A percentile compares a stretch with the other conserved stretches of the same genome.
These are phyloP conservation scores for Osmoderma eremita DNA, from an alignment of 2,888 invertebrate species.

Conservation along the genomic window DNA sequence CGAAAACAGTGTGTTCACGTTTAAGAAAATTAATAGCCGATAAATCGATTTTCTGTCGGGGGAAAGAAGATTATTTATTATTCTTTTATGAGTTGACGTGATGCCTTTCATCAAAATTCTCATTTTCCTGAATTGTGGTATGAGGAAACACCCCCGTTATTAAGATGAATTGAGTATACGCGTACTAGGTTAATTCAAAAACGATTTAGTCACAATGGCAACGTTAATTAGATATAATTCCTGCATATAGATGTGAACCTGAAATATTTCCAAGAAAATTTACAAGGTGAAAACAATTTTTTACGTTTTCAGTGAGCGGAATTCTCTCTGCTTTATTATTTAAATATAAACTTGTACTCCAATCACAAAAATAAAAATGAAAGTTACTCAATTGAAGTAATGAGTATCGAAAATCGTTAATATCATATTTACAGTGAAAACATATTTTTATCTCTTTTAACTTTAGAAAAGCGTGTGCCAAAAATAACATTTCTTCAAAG, in stretches of 20 bases:
- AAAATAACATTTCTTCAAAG: no score
- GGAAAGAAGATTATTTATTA: slow-evolving; percentile 20
- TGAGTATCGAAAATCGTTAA: no score
- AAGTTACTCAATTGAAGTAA: no score
- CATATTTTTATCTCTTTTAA: no score
- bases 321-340: no score
- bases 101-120: slow-evolving; percentile 13
- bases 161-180: slow-evolving; percentile 4
- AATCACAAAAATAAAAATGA: no score
- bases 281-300: not conserved
- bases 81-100: slow-evolving; percentile 22
- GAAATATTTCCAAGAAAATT: not conserved
- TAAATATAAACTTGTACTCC: no score
- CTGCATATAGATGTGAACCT: not conserved
- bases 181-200: no score
- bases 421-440: no score
- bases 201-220: no score
- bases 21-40: slow-evolving; percentile 26
- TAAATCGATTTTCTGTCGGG: slow-evolving; percentile 21
- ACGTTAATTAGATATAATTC: not conserved
- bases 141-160: not conserved
- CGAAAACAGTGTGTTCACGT: slow-evolving; percentile 12
- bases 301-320: not conserved
- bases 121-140: not conserved
- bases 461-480: no score